Conservation (phyloP, 2,797 vertebrate genomes). For the Sciaenops ocellatus region DNA sequence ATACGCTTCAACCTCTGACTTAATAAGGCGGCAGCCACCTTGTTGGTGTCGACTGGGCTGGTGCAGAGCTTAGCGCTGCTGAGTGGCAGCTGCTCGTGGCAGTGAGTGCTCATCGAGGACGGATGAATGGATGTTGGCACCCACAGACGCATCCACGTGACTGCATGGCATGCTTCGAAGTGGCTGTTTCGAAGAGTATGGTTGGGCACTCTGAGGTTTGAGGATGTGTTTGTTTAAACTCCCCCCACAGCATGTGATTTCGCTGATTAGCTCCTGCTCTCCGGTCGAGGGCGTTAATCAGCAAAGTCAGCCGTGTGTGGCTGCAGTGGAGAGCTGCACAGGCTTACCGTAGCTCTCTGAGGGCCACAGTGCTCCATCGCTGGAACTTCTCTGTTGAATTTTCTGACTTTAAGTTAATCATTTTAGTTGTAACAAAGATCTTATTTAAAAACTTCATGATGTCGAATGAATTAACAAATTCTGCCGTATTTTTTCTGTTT, state of each 20-base stretch:
- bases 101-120: slow-evolving; percentile 48
- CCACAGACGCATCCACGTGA: slow-evolving; percentile 50
- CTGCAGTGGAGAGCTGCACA: slow-evolving; percentile 26
- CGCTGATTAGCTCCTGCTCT: slow-evolving; percentile 45
- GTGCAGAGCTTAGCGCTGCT: slow-evolving; percentile 50
- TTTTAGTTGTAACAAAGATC: neutral
- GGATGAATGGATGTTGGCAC: slow-evolving; percentile 46
- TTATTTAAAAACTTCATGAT: slow-evolving; percentile 11
- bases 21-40: slow-evolving; percentile 53
- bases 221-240: slow-evolving; percentile 38
- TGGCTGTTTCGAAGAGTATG: slow-evolving; percentile 34
- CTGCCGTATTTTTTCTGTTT: neutral
- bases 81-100: slow-evolving; percentile 70
- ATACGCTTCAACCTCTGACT: slow-evolving; percentile 58
- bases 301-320: slow-evolving; percentile 44
- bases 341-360: slow-evolving; percentile 23
- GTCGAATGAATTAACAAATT: neutral
- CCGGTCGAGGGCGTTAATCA: slow-evolving; percentile 43
- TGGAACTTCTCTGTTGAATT: slow-evolving; percentile 23
- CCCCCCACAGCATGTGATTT: slow-evolving; percentile 50
- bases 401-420: slow-evolving; percentile 1
- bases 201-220: slow-evolving; percentile 43
- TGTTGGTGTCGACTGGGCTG: slow-evolving; percentile 63
- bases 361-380: slow-evolving; percentile 11
- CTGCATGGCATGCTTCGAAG: slow-evolving; percentile 58